A percentile compares a stretch with the other conserved stretches of the same genome.
phyloP scores from a whole-genome alignment of 2,113 vertebrate genomes.

The Mastomys coucha region DNA sequence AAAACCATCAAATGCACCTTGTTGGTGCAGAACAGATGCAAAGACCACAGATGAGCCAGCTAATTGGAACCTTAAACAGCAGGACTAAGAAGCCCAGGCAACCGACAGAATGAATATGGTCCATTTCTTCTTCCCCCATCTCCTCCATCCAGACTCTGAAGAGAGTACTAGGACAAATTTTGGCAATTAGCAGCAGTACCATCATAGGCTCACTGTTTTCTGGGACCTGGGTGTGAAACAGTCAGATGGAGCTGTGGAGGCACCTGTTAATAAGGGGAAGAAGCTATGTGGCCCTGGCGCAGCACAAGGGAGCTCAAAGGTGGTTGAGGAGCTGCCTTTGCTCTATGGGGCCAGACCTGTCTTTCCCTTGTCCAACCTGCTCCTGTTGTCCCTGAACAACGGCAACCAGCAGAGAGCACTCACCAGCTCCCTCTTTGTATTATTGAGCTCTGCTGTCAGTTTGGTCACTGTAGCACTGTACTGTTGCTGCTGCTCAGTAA shows the following conservation, averaged over 20 bases:
- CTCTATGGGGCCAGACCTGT: background rate
- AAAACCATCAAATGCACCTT: background rate
- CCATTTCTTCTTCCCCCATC: background rate
- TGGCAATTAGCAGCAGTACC: no score
- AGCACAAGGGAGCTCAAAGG: background rate
- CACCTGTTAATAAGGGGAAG: background rate
- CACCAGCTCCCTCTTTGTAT: conserved; percentile 83
- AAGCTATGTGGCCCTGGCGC: background rate
- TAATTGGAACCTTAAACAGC: background rate
- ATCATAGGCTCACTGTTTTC: background rate
- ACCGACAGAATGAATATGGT: background rate
- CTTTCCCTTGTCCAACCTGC: rapidly evolving
- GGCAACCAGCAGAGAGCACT: conserved; percentile 3
- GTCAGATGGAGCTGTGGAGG: background rate
- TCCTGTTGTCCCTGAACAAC: background rate
- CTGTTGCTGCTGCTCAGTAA: conserved; percentile 77
- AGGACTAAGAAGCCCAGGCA: background rate
- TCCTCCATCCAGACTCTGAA: background rate
- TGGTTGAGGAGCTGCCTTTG: background rate
- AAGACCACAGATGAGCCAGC: background rate
- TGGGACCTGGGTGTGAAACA: background rate
- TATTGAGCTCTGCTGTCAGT: conserved; percentile 83
- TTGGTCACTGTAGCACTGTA: conserved; percentile 72
- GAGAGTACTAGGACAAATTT: background rate
- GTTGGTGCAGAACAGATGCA: no score